A percentile compares a stretch with the other conserved stretches of the same genome.
phyloP scores from a whole-genome alignment of 2,797 vertebrate species.

The Phoeniculus purpureus region DNA sequence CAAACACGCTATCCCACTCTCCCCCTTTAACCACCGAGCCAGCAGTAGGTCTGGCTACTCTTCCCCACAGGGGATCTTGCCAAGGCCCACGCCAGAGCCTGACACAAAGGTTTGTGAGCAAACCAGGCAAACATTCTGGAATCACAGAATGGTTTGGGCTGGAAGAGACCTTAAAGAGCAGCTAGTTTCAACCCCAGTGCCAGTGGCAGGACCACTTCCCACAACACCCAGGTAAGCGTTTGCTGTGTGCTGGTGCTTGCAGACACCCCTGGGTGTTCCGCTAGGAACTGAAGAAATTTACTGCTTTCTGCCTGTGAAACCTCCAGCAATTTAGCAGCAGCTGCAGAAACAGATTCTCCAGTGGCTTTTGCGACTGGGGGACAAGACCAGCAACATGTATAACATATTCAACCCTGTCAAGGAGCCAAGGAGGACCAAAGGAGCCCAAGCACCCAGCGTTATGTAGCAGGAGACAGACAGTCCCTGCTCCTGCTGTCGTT shows the following conservation, averaged over 20 bases:
- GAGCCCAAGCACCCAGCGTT: neutral
- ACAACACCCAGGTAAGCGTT: neutral
- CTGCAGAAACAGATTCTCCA: neutral
- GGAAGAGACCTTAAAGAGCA: too few species aligned
- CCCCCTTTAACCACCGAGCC: accelerated
- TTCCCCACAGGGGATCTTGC: neutral
- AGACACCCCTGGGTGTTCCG: accelerated
- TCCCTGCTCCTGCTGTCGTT: too few species aligned
- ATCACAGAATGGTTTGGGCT: too few species aligned
- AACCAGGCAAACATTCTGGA: neutral
- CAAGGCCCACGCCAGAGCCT: neutral
- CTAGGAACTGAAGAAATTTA: neutral
- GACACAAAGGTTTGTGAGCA: neutral
- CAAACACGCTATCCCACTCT: neutral
- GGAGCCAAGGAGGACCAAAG: neutral
- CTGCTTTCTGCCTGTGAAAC: neutral
- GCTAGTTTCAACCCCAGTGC: too few species aligned
- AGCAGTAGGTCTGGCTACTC: neutral
- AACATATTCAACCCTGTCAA: neutral
- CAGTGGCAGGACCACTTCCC: too few species aligned
- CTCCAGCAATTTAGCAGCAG: neutral
- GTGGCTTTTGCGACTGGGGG: accelerated
- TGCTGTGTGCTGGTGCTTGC: neutral
- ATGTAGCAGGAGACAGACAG: accelerated
- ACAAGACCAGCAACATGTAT: neutral